Conservation (phyloP, 2,113 vertebrate species). For the Sebastes fasciatus region DNA sequence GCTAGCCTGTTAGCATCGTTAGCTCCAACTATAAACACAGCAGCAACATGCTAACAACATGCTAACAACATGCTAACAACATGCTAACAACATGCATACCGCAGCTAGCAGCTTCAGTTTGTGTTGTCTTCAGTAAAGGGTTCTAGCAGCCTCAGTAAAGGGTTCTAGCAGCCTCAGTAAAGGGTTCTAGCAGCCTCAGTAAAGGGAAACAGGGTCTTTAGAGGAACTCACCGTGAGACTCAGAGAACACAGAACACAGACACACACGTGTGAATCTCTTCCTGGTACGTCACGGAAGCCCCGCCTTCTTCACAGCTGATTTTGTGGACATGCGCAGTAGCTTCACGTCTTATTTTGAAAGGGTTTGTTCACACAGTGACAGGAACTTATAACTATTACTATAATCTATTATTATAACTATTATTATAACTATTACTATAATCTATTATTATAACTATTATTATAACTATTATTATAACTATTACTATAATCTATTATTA, state of each 20-base stretch:
- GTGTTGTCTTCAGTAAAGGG: neutral
- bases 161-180: no score
- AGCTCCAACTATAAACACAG: neutral
- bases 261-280: slow-evolving; percentile 48
- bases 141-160: no score
- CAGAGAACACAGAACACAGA: neutral
- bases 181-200: neutral
- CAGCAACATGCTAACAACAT: no score
- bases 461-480: no score
- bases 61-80: no score
- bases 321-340: slow-evolving; percentile 55
- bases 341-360: neutral
- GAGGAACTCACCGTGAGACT: slow-evolving; percentile 32
- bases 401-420: no score
- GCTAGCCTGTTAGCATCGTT: neutral
- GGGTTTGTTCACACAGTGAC: neutral
- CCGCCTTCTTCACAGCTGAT: slow-evolving; percentile 40
- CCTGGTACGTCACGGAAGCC: slow-evolving; percentile 50
- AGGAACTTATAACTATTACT: no score
- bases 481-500: no score
- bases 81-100: no score
- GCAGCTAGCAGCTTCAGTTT: no score
- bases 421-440: no score
- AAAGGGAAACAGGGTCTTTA: neutral
- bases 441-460: no score